Evolutionary conservation across 2,888 invertebrate species (phyloP).

Genomic region (Netelia melanura): DNA sequence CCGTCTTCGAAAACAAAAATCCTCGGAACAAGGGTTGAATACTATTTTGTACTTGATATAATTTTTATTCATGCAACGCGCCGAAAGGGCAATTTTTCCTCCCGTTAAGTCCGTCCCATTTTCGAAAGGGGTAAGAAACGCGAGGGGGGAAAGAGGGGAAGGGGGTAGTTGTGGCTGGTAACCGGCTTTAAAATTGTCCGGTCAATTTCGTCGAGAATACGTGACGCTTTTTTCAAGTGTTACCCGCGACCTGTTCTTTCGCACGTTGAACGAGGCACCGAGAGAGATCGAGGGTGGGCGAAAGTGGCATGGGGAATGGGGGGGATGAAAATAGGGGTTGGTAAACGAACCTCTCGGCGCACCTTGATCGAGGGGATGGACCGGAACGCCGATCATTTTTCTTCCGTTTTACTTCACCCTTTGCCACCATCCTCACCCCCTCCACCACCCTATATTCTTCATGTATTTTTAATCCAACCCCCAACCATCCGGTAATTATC

Average conservation of each 20-base stretch:
- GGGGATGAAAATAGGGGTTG: constrained; percentile 70
- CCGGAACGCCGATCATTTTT: constrained; percentile 65
- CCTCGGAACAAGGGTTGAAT: constrained; percentile 37
- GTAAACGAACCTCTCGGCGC: constrained; percentile 52
- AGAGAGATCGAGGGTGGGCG: constrained; percentile 72
- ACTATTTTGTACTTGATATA: constrained; percentile 68
- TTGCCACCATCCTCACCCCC: constrained; percentile 17
- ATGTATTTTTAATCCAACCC: constrained; percentile 52
- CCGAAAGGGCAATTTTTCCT: constrained; percentile 84
- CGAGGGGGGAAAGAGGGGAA: background rate
- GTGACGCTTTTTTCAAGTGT: constrained; percentile 84
- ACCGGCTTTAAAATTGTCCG: constrained; percentile 84
- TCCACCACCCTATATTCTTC: constrained; percentile 33
- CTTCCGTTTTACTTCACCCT: constrained; percentile 57
- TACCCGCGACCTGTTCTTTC: constrained; percentile 21
- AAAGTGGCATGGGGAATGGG: constrained; percentile 73
- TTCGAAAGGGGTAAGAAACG: constrained; percentile 35
- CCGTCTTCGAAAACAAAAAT: constrained; percentile 39
- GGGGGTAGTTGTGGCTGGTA: constrained; percentile 52
- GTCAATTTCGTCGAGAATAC: constrained; percentile 83
- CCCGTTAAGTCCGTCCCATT: constrained; percentile 77
- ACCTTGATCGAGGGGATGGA: constrained; percentile 67
- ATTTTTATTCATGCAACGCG: constrained; percentile 84
- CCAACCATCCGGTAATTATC: background rate
- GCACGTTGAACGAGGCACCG: constrained; percentile 57